Conservation (phyloP, 30 jellyfish, hydroid and myxozoan species). For the Hydra vulgaris region DNA sequence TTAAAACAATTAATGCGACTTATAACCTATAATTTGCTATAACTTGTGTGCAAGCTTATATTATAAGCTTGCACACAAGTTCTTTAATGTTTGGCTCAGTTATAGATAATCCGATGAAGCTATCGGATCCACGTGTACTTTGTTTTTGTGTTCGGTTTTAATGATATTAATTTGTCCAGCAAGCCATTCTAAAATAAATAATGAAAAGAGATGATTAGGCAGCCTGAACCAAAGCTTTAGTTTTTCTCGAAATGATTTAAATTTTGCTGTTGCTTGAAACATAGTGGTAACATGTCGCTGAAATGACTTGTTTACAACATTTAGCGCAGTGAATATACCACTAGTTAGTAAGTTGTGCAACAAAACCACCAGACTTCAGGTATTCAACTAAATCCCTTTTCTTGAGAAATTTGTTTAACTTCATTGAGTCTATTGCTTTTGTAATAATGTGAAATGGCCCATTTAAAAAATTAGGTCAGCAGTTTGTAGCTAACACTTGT, state of each 20-base stretch:
- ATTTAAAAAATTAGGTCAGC: no score
- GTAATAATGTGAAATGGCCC: no score
- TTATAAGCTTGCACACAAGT: neutral
- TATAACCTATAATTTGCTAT: neutral
- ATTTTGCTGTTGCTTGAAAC: neutral
- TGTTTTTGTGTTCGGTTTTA: neutral
- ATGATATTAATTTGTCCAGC: neutral
- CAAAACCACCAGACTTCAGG: no score
- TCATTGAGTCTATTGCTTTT: no score
- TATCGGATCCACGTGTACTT: neutral
- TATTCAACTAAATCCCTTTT: no score
- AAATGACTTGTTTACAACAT: neutral
- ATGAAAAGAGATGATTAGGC: no score
- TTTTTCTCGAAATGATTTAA: neutral
- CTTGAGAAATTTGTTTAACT: no score
- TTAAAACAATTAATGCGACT: neutral
- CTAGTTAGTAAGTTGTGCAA: no score
- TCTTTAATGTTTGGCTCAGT: neutral
- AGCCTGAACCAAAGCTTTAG: neutral
- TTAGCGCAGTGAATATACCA: neutral
- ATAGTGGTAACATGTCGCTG: neutral
- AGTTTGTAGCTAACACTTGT: no score
- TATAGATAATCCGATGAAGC: no score
- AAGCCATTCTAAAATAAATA: neutral
- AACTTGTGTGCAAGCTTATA: no score